Percentiles rank a stretch among this genome's conserved stretches.
phyloP scores from a whole-genome alignment of 2,888 invertebrate species.

The Clostera curtula region DNA sequence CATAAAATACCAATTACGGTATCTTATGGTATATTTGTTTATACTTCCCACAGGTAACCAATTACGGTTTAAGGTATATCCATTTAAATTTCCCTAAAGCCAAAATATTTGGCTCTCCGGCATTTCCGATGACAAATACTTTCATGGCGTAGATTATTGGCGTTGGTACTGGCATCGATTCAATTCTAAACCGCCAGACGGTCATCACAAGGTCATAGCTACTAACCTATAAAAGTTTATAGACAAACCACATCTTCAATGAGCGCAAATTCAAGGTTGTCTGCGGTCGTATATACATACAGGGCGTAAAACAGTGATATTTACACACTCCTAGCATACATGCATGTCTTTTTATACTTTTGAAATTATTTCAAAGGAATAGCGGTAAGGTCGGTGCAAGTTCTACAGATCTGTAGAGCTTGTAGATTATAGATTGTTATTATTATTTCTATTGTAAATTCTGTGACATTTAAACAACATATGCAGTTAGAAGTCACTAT shows the following conservation, averaged over 20 bases:
- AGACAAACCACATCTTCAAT: conserved; percentile 11
- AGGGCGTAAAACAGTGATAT: no score
- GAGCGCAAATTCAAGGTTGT: conserved; percentile 20
- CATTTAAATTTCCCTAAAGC: conserved; percentile 27
- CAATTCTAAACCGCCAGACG: conserved; percentile 27
- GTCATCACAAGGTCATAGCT: conserved; percentile 46
- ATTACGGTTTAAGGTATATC: conserved; percentile 21
- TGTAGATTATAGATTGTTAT: no score
- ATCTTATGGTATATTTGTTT: conserved; percentile 23
- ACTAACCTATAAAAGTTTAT: conserved; percentile 31
- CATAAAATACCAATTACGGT: conserved; percentile 14
- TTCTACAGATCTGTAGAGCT: no score
- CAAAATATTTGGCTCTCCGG: neutral
- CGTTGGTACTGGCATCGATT: conserved; percentile 42
- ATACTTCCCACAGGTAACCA: conserved; percentile 19
- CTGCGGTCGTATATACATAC: conserved; percentile 20
- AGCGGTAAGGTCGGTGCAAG: no score
- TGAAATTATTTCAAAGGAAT: no score
- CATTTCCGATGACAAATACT: neutral
- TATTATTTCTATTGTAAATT: no score
- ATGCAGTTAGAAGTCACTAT: no score
- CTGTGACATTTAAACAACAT: no score
- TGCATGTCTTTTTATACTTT: no score
- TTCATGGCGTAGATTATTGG: conserved; percentile 20
- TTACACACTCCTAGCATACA: no score